Conservation (phyloP, 2,888 invertebrate species). For the Papilio demoleus region DNA sequence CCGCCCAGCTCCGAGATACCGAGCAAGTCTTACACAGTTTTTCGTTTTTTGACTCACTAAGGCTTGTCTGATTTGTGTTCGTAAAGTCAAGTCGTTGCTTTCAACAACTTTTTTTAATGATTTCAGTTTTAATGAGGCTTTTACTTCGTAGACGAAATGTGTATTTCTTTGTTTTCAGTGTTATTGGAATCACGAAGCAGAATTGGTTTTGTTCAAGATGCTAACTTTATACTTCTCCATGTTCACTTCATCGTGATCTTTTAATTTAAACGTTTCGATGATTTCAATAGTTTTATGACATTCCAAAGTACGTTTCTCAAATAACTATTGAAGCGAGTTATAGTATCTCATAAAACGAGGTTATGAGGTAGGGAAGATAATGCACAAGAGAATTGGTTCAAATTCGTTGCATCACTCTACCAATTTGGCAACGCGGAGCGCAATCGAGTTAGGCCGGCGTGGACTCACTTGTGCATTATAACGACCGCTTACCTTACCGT, state of each 20-base stretch:
- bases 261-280: neutral
- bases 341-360: slow-evolving; percentile 33
- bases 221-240: neutral
- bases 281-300: neutral
- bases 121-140: slow-evolving; percentile 36
- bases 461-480: slow-evolving; percentile 48
- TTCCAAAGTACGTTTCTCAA: slow-evolving; percentile 1
- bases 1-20: slow-evolving; percentile 2
- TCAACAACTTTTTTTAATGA: slow-evolving; percentile 27
- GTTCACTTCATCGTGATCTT: neutral
- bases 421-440: slow-evolving; percentile 48
- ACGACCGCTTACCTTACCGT: slow-evolving; percentile 48
- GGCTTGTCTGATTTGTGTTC: slow-evolving; percentile 30
- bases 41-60: slow-evolving; percentile 27
- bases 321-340: slow-evolving; percentile 5
- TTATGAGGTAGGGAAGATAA: slow-evolving; percentile 37
- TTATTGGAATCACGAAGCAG: neutral
- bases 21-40: slow-evolving; percentile 29
- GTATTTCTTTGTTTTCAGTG: neutral
- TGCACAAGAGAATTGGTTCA: slow-evolving; percentile 43
- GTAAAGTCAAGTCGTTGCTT: slow-evolving; percentile 30
- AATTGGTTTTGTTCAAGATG: neutral
- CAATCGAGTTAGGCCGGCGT: slow-evolving; percentile 49
- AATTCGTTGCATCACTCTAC: slow-evolving; percentile 44
- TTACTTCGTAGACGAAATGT: slow-evolving; percentile 9